Evolutionary conservation across 2,113 vertebrate genomes (phyloP).

Genomic region (Hydropotes inermis): DNA sequence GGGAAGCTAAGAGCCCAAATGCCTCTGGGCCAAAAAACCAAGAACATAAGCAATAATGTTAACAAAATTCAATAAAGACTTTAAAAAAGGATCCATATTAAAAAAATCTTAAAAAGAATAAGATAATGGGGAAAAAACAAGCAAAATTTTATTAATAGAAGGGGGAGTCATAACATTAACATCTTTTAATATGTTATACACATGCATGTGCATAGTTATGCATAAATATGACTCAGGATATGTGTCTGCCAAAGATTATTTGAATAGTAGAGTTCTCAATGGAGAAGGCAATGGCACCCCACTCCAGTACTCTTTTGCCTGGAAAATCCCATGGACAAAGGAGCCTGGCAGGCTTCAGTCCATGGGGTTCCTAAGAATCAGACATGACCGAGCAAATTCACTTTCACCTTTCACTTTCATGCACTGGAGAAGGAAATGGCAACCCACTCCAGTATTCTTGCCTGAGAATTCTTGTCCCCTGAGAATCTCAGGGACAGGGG

Average conservation of each 20-base stretch:
- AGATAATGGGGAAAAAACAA: background rate
- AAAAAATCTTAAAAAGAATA: background rate
- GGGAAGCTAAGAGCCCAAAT: background rate
- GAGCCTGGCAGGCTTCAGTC: no score
- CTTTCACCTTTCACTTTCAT: no score
- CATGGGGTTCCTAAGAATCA: no score
- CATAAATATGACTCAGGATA: background rate
- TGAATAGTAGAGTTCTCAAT: background rate
- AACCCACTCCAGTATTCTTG: no score
- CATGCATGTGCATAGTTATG: background rate
- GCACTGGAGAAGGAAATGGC: no score
- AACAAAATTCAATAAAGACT: background rate
- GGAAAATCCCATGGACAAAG: no score
- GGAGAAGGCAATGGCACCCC: no score
- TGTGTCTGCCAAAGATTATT: background rate
- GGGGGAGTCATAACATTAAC: background rate
- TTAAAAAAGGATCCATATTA: background rate
- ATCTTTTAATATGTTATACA: background rate
- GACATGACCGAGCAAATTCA: no score
- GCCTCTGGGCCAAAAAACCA: background rate
- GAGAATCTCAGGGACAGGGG: no score
- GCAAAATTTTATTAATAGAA: background rate
- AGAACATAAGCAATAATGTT: background rate
- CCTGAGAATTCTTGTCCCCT: no score
- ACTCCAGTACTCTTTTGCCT: no score